A percentile compares a stretch with the other conserved stretches of the same genome.
Evolutionary conservation across 2,113 vertebrate genomes (phyloP).

Genomic region (Gavia stellata): DNA sequence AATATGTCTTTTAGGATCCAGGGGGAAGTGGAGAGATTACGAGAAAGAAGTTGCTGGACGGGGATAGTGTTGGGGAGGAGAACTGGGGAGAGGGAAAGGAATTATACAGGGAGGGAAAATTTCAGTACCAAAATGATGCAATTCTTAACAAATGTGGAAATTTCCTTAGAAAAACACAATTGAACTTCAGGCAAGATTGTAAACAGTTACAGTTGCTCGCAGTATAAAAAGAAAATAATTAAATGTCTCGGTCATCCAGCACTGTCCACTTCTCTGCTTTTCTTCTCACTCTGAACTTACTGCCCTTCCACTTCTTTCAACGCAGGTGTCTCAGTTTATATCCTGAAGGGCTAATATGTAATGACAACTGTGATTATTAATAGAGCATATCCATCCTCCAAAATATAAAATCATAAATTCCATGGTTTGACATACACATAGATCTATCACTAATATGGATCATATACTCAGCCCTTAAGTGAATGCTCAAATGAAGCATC

Average conservation of each 20-base stretch:
- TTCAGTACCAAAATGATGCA: background rate
- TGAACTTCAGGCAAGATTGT: background rate
- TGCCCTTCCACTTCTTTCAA: background rate
- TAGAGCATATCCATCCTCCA: background rate
- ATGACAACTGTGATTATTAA: background rate
- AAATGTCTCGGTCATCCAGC: background rate
- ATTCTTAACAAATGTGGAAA: background rate
- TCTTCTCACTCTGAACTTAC: background rate
- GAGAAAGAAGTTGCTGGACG: background rate
- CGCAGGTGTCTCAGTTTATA: background rate
- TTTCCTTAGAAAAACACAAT: background rate
- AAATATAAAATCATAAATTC: background rate
- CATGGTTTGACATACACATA: background rate
- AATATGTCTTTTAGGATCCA: background rate
- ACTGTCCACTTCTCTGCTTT: background rate
- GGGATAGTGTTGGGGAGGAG: background rate
- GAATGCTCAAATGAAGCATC: background rate
- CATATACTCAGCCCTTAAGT: background rate
- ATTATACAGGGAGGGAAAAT: accelerated
- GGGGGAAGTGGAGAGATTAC: background rate
- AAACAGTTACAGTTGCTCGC: background rate
- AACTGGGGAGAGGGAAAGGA: background rate
- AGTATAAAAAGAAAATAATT: background rate
- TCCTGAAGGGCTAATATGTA: background rate
- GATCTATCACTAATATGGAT: background rate